Percentiles rank a stretch among this genome's conserved stretches.
Conservation (phyloP, 1,140 invertebrate species). For the Doryteuthis pealeii region DNA sequence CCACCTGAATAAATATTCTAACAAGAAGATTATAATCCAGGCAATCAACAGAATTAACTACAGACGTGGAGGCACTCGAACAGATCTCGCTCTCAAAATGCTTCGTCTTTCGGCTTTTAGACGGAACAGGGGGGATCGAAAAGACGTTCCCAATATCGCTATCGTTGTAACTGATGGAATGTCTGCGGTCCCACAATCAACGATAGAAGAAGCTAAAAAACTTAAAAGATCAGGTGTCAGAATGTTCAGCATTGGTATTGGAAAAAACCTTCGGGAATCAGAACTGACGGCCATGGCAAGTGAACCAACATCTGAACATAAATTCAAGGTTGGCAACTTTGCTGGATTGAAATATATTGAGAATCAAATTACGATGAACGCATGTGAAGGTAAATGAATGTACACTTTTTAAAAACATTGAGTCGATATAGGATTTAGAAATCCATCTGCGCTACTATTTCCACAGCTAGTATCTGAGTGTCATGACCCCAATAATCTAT, state of each 20-base stretch:
- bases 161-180: conserved; percentile 44
- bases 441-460: no score
- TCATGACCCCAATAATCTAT: no score
- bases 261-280: conserved; percentile 24
- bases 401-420: no score
- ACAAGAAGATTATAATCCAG: conserved; percentile 18
- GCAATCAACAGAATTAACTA: conserved; percentile 22
- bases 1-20: conserved; percentile 16
- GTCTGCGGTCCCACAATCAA: conserved; percentile 27
- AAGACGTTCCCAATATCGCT: conserved; percentile 28
- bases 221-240: conserved; percentile 13
- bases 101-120: conserved; percentile 25
- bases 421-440: no score
- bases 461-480: no score
- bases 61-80: conserved; percentile 26
- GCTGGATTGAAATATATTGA: no score
- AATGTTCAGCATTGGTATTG: conserved; percentile 40
- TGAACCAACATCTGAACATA: no score
- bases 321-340: no score
- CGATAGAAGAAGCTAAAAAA: conserved; percentile 18
- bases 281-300: no score
- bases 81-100: conserved; percentile 27
- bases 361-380: no score
- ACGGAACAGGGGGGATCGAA: conserved; percentile 26
- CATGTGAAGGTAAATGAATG: no score